Percentiles rank a stretch among this genome's conserved stretches.
Evolutionary conservation across 92 coral and sea anemone species (phyloP).

Genomic region (Paramuricea clavata): DNA sequence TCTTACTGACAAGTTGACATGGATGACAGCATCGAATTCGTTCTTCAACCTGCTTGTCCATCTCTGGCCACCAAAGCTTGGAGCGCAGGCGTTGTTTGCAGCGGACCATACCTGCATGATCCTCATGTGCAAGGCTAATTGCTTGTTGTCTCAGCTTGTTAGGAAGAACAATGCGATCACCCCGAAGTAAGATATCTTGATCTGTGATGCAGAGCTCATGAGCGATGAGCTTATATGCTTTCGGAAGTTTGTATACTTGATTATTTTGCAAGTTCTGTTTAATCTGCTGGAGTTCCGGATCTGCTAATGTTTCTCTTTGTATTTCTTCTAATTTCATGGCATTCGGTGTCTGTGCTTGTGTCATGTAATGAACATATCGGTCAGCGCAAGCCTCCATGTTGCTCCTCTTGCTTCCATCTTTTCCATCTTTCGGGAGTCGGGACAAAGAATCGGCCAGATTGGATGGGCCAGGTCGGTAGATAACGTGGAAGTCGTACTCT

Average conservation of each 20-base stretch:
- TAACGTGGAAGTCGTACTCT: conserved; percentile 68
- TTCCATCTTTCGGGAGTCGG: conserved; percentile 19
- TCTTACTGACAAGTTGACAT: too few relatives aligned
- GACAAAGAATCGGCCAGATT: conserved; percentile 58
- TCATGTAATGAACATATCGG: conserved; percentile 44
- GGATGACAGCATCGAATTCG: too few relatives aligned
- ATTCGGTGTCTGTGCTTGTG: conserved; percentile 49
- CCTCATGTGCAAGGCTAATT: too few relatives aligned
- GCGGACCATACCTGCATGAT: too few relatives aligned
- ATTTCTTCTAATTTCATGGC: conserved; percentile 60
- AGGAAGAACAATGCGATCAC: conserved; percentile 61
- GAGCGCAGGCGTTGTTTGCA: too few relatives aligned
- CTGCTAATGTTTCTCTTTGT: conserved; percentile 52
- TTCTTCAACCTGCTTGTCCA: too few relatives aligned
- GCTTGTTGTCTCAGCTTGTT: conserved; percentile 39
- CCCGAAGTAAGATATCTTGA: conserved; percentile 62
- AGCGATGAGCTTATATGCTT: conserved; percentile 48
- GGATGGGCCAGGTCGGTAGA: conserved; percentile 48
- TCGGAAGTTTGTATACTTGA: conserved; percentile 47
- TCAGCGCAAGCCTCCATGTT: conserved; percentile 67
- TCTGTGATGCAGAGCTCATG: conserved; percentile 69
- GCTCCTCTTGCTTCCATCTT: background rate
- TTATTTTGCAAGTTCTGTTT: conserved; percentile 36
- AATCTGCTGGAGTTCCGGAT: conserved; percentile 43
- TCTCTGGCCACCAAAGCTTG: too few relatives aligned